Base-by-base conservation (phyloP, 2,888 invertebrate species). In the Meteorus colon region DNA sequence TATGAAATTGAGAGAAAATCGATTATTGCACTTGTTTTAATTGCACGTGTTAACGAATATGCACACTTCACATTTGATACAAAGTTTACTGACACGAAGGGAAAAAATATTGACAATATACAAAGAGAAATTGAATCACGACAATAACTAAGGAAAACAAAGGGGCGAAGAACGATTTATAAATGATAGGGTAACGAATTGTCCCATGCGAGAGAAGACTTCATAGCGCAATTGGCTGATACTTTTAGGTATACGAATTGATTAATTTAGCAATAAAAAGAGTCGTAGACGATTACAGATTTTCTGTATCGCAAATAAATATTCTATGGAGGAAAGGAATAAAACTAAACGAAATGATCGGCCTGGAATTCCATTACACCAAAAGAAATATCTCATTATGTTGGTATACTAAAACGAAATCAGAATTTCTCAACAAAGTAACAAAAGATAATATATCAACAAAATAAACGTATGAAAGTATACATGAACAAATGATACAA, bases 381-480 rank as follows among this genome's bases (percentile, higher is more conserved):
- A 41, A 41, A 24, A 24, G 24, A 24, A 41, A 41, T 41, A 41
- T 41, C 12, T 41, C 41, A 12, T 12, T 41, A 41, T 41, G 6
- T 41, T 41, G 41, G 8, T 72, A 79, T 76, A 80, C 75, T 16
- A 12, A 37, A 51, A 65, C 24, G 37, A n/a, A 10, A 19, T 34
- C 29, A 55, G n/a, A 55, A 19, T 24, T 19, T 55, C n/a, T 60
- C 77, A 29, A 12, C 51, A 24, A 29, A 60, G 55, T 12, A 14
- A 45, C 4, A 27, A 70, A 74, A 24, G 48, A 51, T 72, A 24
- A 55, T 27, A 69, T 65, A 51, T 10, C 14, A 75, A 68, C 71
- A 77, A 79, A 69, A 60, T 16, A 82, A 83, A 85, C 82, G 80
- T 81, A 86, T 86, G 87, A 87, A 87, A 87, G 86, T 87, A 85